Percentiles rank a stretch among this genome's conserved stretches.
Conservation (phyloP, 2,888 invertebrate species). For the Pinctada fucata region DNA sequence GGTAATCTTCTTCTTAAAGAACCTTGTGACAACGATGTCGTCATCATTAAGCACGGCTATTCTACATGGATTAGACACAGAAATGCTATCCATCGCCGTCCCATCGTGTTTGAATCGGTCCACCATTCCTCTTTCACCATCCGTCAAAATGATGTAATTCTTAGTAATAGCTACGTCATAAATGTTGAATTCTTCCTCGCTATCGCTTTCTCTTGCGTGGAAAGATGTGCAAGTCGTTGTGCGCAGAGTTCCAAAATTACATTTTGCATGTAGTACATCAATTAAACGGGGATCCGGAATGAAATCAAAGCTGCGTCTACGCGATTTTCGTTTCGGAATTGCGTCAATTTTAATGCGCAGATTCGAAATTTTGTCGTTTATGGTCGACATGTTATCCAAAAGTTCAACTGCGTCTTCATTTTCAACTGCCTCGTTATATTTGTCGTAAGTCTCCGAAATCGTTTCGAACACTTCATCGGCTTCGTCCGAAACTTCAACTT, state of each 20-base stretch:
- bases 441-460: constrained; percentile 23
- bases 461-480: constrained; percentile 10
- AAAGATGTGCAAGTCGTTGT: constrained; percentile 20
- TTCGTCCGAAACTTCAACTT: constrained; percentile 8
- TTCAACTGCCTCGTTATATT: constrained; percentile 32
- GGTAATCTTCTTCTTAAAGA: constrained; percentile 39
- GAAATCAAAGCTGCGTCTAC: constrained; percentile 32
- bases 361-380: constrained; percentile 11
- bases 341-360: constrained; percentile 19
- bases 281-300: constrained; percentile 29
- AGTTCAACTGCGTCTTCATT: constrained; percentile 24
- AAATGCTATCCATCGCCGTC: constrained; percentile 29
- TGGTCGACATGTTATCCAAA: constrained; percentile 11
- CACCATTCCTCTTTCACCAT: constrained; percentile 32
- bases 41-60: constrained; percentile 26
- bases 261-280: constrained; percentile 7
- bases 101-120: constrained; percentile 32
- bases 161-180: constrained; percentile 35
- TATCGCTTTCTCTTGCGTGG: constrained; percentile 13
- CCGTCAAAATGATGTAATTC: constrained; percentile 34
- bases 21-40: constrained; percentile 36
- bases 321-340: constrained; percentile 18
- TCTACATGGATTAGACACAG: constrained; percentile 31
- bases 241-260: constrained; percentile 27
- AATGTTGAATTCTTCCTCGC: constrained; percentile 20